Percentiles rank a stretch among this genome's conserved stretches.
Conservation (phyloP, 2,113 vertebrate species). For the Rhea pennata region DNA sequence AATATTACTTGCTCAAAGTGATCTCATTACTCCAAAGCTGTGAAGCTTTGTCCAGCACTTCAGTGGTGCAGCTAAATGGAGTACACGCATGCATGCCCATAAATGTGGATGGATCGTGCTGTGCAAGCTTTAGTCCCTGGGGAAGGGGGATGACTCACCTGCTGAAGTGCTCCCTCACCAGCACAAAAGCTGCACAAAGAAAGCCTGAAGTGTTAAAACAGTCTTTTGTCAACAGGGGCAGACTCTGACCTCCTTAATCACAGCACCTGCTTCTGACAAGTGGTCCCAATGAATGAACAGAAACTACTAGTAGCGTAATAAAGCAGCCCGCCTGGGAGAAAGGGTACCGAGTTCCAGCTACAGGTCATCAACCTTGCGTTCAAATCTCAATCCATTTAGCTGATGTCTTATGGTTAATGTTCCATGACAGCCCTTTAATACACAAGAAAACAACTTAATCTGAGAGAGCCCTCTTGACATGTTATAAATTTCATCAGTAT, state of each 20-base stretch:
- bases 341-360: constrained; percentile 9
- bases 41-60: background rate
- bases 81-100: background rate
- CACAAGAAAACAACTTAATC: constrained; percentile 44
- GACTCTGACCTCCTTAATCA: constrained; percentile 33
- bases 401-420: constrained; percentile 5
- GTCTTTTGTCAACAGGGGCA: constrained; percentile 33
- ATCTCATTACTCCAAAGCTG: constrained; percentile 31
- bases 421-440: constrained; percentile 24
- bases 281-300: background rate
- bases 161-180: constrained; percentile 42
- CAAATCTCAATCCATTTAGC: constrained; percentile 17
- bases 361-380: constrained; percentile 39
- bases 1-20: background rate
- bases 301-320: background rate
- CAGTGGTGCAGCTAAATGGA: constrained; percentile 5
- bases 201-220: constrained; percentile 5
- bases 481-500: constrained; percentile 11
- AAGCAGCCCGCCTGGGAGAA: constrained; percentile 2
- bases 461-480: background rate
- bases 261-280: background rate
- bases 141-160: constrained; percentile 53
- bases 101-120: constrained; percentile 51
- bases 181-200: constrained; percentile 25
- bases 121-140: constrained; percentile 36